Conservation (phyloP, 2,113 vertebrate species). For the Gorsachius goisagi region DNA sequence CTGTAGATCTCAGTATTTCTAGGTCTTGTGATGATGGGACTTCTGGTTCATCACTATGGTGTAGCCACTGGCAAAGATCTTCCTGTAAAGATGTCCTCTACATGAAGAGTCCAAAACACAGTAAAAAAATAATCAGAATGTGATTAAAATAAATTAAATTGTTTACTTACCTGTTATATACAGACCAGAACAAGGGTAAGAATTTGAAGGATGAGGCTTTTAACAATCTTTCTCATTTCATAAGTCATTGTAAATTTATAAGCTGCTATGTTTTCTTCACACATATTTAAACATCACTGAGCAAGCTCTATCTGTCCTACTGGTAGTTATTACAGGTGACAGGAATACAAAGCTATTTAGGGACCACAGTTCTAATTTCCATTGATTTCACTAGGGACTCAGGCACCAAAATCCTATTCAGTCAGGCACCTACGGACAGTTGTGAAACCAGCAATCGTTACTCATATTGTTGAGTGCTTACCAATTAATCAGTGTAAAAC, state of each 20-base stretch:
- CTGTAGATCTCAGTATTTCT: neutral
- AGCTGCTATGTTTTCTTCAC: neutral
- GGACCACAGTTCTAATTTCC: neutral
- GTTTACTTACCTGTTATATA: neutral
- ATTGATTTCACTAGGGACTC: neutral
- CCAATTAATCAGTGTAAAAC: constrained; percentile 37
- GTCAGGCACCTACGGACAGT: neutral
- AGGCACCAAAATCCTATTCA: constrained; percentile 3
- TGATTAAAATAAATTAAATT: neutral
- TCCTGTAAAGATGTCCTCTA: neutral
- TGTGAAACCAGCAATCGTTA: neutral
- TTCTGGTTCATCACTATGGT: neutral
- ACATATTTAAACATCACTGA: neutral
- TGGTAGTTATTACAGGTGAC: neutral
- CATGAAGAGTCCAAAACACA: neutral
- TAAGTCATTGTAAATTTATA: neutral
- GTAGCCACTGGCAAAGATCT: neutral
- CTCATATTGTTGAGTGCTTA: neutral
- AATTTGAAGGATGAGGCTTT: neutral
- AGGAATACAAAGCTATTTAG: neutral
- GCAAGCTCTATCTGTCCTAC: neutral
- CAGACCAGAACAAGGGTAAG: neutral
- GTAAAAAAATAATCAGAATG: neutral
- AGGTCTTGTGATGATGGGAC: neutral
- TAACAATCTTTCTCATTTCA: neutral